Percentiles rank a stretch among this genome's conserved stretches.
These are phyloP conservation scores for Ascidia mentula DNA, from an alignment of 23 tunicate genomes.

Conservation along the genomic window DNA sequence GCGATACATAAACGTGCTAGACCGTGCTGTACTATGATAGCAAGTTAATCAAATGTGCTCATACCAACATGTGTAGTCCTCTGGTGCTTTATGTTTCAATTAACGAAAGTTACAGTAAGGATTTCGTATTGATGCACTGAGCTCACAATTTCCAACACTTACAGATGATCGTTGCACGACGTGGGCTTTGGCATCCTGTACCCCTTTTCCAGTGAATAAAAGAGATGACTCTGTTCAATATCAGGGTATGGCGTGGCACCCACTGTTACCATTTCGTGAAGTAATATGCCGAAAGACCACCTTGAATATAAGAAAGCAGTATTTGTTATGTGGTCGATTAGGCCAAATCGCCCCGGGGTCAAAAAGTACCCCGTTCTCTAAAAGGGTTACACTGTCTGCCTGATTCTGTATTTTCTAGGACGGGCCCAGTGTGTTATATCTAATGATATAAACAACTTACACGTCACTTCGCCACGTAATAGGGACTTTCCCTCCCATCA, in stretches of 20 bases:
- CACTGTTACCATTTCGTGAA: constrained; percentile 90
- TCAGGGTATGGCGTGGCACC: constrained; percentile 86
- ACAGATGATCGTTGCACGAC: constrained; percentile 72
- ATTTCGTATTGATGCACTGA: not conserved
- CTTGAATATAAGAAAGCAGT: constrained; percentile 25
- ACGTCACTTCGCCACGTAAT: constrained; percentile 83
- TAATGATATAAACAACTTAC: too few relatives aligned
- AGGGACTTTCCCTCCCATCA: constrained; percentile 61
- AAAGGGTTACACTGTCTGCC: too few relatives aligned
- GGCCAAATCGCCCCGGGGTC: too few relatives aligned
- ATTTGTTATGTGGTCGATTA: too few relatives aligned
- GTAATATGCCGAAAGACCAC: constrained; percentile 89
- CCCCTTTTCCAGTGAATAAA: constrained; percentile 39
- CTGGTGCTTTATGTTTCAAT: too few relatives aligned
- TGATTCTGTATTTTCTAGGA: too few relatives aligned
- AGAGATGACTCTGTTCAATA: constrained; percentile 34
- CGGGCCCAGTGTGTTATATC: too few relatives aligned
- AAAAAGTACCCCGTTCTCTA: too few relatives aligned
- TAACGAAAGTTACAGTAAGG: not conserved
- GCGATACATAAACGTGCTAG: too few relatives aligned
- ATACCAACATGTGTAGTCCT: too few relatives aligned
- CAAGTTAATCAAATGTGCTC: too few relatives aligned
- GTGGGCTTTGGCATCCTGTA: constrained; percentile 66
- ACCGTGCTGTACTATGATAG: too few relatives aligned
- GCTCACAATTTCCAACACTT: not conserved